A percentile compares a stretch with the other conserved stretches of the same genome.
Conservation (phyloP, 2,797 vertebrate species). For the Myiotriccus ornatus region DNA sequence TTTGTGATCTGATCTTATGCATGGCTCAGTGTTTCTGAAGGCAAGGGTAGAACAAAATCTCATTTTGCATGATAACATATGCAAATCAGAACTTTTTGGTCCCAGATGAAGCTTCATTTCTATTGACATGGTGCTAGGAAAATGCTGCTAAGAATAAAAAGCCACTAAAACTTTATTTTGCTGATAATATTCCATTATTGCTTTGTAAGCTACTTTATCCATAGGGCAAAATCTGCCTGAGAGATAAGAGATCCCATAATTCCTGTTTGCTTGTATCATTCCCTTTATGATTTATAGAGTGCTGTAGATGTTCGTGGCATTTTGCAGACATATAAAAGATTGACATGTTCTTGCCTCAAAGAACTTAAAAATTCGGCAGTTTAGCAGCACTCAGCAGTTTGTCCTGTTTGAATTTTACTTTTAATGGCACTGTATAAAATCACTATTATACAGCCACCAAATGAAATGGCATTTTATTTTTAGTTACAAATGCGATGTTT, state of each 20-base stretch:
- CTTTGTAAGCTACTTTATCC: conserved; percentile 60
- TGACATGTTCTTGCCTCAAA: conserved; percentile 52
- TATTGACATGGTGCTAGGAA: conserved; percentile 30
- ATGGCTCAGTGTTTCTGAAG: conserved; percentile 51
- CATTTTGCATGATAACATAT: conserved; percentile 38
- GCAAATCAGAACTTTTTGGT: conserved; percentile 39
- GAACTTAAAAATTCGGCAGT: conserved; percentile 26
- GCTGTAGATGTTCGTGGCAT: conserved; percentile 5
- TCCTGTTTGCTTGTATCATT: conserved; percentile 47
- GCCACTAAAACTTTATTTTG: conserved; percentile 61
- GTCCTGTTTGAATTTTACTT: conserved; percentile 30
- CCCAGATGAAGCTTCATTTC: conserved; percentile 1
- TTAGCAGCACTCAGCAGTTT: conserved; percentile 60
- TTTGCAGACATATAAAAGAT: conserved; percentile 60
- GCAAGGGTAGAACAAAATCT: conserved; percentile 58
- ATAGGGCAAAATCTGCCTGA: conserved; percentile 45
- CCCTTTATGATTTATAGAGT: conserved; percentile 35
- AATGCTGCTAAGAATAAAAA: conserved; percentile 17
- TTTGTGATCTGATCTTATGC: conserved; percentile 50
- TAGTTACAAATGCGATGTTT: background rate
- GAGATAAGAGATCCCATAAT: conserved; percentile 39
- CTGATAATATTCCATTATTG: conserved; percentile 59
- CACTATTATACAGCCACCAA: conserved; percentile 24
- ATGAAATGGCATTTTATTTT: conserved; percentile 44
- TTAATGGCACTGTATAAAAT: conserved; percentile 51